phyloP scores from a whole-genome alignment of 1,140 invertebrate genomes.

The Antheraea pernyi region DNA sequence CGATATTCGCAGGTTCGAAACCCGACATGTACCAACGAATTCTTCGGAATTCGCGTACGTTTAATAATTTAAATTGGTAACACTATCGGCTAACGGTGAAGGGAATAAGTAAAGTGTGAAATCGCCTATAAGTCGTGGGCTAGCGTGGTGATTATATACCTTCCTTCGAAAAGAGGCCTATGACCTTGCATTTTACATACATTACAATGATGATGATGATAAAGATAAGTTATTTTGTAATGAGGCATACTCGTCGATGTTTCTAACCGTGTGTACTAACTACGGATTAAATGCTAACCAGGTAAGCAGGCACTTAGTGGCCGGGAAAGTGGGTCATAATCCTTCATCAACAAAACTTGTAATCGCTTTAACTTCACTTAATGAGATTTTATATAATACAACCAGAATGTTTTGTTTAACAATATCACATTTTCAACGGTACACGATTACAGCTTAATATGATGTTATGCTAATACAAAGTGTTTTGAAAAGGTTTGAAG shows the following conservation, averaged over 20 bases:
- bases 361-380: constrained; percentile 18
- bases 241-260: neutral
- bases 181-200: too few species aligned
- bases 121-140: too few species aligned
- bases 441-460: neutral
- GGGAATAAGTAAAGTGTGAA: too few species aligned
- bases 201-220: too few species aligned
- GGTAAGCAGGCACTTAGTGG: constrained; percentile 8
- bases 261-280: neutral
- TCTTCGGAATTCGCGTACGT: too few species aligned
- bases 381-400: constrained; percentile 10
- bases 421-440: neutral
- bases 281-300: neutral
- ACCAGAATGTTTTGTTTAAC: neutral
- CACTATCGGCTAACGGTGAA: too few species aligned
- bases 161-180: too few species aligned
- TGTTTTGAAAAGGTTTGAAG: too few species aligned
- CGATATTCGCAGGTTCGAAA: too few species aligned
- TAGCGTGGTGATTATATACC: too few species aligned
- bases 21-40: too few species aligned
- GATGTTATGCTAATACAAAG: neutral
- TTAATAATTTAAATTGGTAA: too few species aligned
- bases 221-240: neutral
- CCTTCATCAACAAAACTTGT: constrained; percentile 10
- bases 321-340: constrained; percentile 2